Evolutionary conservation across 1,140 invertebrate species (phyloP), one percentile per base, ranked within the genome.

Genomic region (Catajapyx aquilonaris): DNA sequence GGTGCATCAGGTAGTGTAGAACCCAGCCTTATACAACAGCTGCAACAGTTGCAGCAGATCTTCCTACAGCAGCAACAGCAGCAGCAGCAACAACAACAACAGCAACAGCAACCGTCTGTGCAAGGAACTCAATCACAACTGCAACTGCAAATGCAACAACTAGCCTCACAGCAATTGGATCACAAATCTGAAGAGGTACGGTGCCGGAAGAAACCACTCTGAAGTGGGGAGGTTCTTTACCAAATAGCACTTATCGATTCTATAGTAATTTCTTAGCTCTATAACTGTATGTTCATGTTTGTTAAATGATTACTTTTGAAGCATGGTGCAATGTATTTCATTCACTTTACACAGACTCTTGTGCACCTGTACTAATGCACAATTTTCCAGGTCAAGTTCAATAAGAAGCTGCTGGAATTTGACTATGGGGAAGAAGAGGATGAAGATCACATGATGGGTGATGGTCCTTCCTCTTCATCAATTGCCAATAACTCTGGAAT

Each of bases 401-500:
- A 71, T 50, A 77, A 75, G 52, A 81, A 84, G 53, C 51, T 85
- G 1, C 53, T 86, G 17, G 80, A 84, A 51, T 84, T 80, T 60
- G 81, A 84, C 55, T 84, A 84, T 57, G 76, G 73, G 1, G 76
- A 81, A 44, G 77, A 78, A 50, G 77, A 81, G 43, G 79, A 84
- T 20, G 79, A 83, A 35, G 56, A 68, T 36, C 59, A 66, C 16
- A 58, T 13, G n/a, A 20, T 35, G n/a, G 18, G 34, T 35, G n/a
- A 9, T 13, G 16, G 28, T 20, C 2, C 17, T 36, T 22, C n/a
- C 41, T 15, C 33, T 36, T 4, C 43, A 42, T 15, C 39, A 22
- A 17, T 25, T 19, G 5, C 37, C 25, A 4, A 37, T 39, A 13
- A 31, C 32, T 11, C 39, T 20, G 2, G 42, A 39, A 25, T 23